Conservation (phyloP, 2,113 vertebrate species). For the Aspiorhynchus laticeps region DNA sequence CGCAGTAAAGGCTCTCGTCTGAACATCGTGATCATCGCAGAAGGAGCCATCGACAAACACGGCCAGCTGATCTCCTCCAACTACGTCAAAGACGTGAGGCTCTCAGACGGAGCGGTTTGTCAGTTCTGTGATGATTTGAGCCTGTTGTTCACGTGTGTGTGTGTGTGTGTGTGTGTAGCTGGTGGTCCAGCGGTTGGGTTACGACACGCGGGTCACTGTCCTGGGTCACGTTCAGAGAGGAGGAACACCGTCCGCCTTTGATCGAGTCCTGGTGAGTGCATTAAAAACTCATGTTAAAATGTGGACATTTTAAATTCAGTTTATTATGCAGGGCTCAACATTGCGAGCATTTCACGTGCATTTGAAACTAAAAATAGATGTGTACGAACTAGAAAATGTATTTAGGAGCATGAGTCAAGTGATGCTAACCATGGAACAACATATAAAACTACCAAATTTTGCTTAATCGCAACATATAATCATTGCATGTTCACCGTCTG, state of each 20-base stretch:
- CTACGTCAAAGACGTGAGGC: slow-evolving; percentile 80
- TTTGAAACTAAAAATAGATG: no score
- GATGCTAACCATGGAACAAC: no score
- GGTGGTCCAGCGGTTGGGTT: slow-evolving; percentile 85
- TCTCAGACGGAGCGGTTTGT: background rate
- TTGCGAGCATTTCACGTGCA: no score
- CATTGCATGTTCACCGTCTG: no score
- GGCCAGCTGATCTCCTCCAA: slow-evolving; percentile 87
- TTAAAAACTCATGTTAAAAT: no score
- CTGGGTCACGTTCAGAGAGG: slow-evolving; percentile 94
- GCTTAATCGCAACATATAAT: no score
- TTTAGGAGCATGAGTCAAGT: no score
- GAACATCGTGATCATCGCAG: slow-evolving; percentile 94
- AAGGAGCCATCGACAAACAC: slow-evolving; percentile 83
- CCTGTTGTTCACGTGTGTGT: background rate
- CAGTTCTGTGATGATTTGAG: background rate
- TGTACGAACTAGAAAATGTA: no score
- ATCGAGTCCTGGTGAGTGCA: slow-evolving; percentile 85
- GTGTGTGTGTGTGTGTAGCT: slow-evolving; percentile 70
- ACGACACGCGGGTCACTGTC: slow-evolving; percentile 92
- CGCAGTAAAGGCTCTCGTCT: slow-evolving; percentile 81
- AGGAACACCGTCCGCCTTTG: slow-evolving; percentile 92
- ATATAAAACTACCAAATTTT: no score
- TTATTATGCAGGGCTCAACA: no score
- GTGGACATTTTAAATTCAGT: no score